phyloP scores from a whole-genome alignment of 2,797 vertebrate species.

The Anguilla marmorata region DNA sequence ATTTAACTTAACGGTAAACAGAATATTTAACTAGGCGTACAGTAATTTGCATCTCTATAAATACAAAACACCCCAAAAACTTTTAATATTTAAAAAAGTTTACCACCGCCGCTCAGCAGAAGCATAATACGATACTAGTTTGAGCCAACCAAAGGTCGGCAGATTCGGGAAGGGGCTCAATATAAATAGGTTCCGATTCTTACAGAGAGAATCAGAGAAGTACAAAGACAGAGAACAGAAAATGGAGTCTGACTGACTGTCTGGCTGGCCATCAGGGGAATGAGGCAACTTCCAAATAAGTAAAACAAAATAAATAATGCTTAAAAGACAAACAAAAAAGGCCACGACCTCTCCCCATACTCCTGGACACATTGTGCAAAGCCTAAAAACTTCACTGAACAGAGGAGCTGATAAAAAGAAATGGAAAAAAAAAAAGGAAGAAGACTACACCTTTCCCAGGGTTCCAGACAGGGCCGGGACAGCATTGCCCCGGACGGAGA shows the following conservation, averaged over 20 bases:
- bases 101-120: slow-evolving; percentile 25
- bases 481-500: slow-evolving; percentile 39
- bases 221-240: neutral
- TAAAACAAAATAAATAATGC: slow-evolving; percentile 34
- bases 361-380: neutral
- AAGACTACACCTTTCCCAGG: slow-evolving; percentile 35
- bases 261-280: neutral
- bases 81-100: slow-evolving; percentile 1
- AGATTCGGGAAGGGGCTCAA: slow-evolving; percentile 33
- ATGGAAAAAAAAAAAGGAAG: slow-evolving; percentile 18
- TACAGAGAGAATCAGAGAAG: slow-evolving; percentile 3
- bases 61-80: slow-evolving; percentile 15
- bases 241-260: neutral
- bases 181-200: slow-evolving; percentile 31
- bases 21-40: neutral
- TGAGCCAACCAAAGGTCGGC: slow-evolving; percentile 10
- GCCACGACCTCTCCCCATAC: neutral
- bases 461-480: slow-evolving; percentile 23
- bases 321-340: slow-evolving; percentile 24
- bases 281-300: neutral
- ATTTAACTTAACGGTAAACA: neutral
- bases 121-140: slow-evolving; percentile 27
- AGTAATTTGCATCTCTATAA: neutral
- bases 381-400: slow-evolving; percentile 32
- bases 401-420: neutral